Conservation (phyloP, 2,797 vertebrate genomes). For the Cossypha polioptera region DNA sequence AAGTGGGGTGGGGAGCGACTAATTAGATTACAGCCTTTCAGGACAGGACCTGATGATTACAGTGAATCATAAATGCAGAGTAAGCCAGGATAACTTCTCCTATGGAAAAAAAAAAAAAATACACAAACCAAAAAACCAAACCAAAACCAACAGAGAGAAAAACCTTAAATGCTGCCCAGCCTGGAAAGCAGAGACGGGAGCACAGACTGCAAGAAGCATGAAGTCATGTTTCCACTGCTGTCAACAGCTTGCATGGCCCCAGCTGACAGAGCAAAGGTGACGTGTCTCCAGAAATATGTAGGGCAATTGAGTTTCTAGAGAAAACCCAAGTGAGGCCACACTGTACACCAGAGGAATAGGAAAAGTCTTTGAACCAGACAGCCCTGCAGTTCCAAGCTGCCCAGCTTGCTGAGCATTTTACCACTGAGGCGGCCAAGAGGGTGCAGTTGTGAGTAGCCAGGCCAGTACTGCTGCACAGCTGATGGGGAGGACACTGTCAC, state of each 20-base stretch:
- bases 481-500: background rate
- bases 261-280: conserved; percentile 25
- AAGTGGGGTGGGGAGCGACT: accelerated
- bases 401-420: background rate
- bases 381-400: background rate
- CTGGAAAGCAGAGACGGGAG: conserved; percentile 36
- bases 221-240: conserved; percentile 54
- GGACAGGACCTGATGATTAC: background rate
- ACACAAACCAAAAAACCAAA: background rate
- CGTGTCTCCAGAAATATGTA: conserved; percentile 15
- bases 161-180: background rate
- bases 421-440: background rate
- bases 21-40: background rate
- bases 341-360: background rate
- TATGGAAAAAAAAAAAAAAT: background rate
- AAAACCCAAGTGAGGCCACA: background rate
- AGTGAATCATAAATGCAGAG: background rate
- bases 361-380: background rate
- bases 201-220: background rate
- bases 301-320: conserved; percentile 12
- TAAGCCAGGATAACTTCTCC: background rate
- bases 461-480: background rate
- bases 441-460: background rate
- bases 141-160: background rate
- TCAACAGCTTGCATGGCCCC: background rate